Evolutionary conservation across 2,888 invertebrate genomes (phyloP), one percentile per base, ranked within the genome.

Genomic region (Brassicogethes aeneus): DNA sequence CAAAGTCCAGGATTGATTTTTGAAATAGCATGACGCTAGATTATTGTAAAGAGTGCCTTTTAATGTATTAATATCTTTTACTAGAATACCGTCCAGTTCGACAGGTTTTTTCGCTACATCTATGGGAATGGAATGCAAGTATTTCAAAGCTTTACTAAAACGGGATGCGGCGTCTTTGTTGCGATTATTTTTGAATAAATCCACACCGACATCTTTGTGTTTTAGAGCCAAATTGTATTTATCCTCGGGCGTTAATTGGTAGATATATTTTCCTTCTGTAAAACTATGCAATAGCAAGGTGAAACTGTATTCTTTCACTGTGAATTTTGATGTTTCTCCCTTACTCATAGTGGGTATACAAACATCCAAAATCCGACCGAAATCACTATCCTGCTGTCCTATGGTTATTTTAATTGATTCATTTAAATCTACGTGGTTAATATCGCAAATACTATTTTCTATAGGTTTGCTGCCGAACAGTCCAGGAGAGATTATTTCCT

Each of bases 21-120:
- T 79, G 14, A 88, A 71, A 53, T 89, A 83, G 60, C 90, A 89
- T 34, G 84, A 82, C 0, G 90, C 85, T 60, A 92, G 70, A 65
- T 93, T 93, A 51, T 85, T 84, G 60, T 84, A 86, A 5, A 90
- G 69, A 51, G 77, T 79, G 7, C 78, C 67, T 61, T 84, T 78
- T 5, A 85, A 62, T 38, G 69, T 66, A 29, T 74, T 61, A 48
- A 85, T 70, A 41, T 77, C 73, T 5, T 69, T 62, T 0, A 71
- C 55, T 17, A 61, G 56, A 16, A 77, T 67, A 2, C 71, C 70
- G 32, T 73, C 72, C 3, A 79, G 65, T 3, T 66, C 60, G n/a
- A 72, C 69, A 1, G 69, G 68, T 36, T 63, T 59, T 13, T 57
- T 50, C 45, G 75, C 59, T 32, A 68, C 66, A 37, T 64, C 53